Percentiles rank a stretch among this genome's conserved stretches.
Conservation (phyloP, 2,113 vertebrate species). For the Puma concolor region DNA sequence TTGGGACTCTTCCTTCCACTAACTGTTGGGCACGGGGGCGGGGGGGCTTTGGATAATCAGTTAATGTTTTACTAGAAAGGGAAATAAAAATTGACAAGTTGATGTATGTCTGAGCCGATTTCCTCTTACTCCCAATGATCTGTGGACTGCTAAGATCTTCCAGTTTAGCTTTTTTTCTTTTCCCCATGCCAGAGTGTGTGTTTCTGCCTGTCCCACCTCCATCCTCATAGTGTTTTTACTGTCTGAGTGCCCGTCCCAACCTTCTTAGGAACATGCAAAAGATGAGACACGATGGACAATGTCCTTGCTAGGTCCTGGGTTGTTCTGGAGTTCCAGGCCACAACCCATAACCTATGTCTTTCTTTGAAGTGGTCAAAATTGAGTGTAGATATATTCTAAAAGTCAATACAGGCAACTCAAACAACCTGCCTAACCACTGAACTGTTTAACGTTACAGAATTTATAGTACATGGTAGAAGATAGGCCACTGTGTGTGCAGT, state of each 20-base stretch:
- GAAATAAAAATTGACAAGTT: neutral
- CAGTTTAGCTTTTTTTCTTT: neutral
- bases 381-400: neutral
- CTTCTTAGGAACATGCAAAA: neutral
- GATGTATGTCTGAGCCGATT: neutral
- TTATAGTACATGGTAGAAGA: neutral
- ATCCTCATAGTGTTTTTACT: neutral
- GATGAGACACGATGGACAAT: fast-evolving
- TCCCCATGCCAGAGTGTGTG: neutral
- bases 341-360: neutral
- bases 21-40: neutral
- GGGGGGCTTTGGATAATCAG: neutral
- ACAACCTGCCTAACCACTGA: neutral
- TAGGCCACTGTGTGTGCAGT: neutral
- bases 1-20: neutral
- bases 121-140: neutral
- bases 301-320: neutral
- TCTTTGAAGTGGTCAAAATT: neutral
- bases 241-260: neutral
- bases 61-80: neutral
- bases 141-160: neutral
- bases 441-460: neutral
- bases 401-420: neutral
- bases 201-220: neutral
- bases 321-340: neutral